phyloP scores from a whole-genome alignment of 2,797 vertebrate genomes.

The Aeoliscus strigatus region DNA sequence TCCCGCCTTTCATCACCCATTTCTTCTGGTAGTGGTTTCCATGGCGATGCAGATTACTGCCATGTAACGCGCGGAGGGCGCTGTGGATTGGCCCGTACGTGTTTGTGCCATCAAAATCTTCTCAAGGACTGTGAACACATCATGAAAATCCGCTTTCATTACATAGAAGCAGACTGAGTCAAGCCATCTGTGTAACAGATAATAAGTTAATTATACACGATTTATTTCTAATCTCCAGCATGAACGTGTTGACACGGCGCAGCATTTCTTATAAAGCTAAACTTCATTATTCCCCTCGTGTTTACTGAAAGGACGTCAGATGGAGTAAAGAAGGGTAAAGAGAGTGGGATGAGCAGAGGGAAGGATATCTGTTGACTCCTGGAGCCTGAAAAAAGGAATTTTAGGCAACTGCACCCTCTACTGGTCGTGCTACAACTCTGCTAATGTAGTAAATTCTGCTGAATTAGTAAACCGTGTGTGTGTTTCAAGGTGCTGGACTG shows the following conservation, averaged over 20 bases:
- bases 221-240: too few relatives aligned
- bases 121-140: constrained; percentile 51
- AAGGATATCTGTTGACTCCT: too few relatives aligned
- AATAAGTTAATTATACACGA: too few relatives aligned
- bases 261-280: too few relatives aligned
- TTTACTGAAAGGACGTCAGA: too few relatives aligned
- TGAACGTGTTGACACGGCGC: too few relatives aligned
- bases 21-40: constrained; percentile 68
- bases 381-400: too few relatives aligned
- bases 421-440: too few relatives aligned
- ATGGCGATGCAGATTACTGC: constrained; percentile 69
- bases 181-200: constrained; percentile 45
- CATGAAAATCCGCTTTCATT: constrained; percentile 38
- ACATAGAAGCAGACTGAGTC: constrained; percentile 25
- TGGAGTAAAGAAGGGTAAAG: too few relatives aligned
- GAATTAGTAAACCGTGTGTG: constrained; percentile 5
- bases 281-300: too few relatives aligned
- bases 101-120: constrained; percentile 55
- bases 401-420: constrained; percentile 49
- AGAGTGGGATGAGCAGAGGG: too few relatives aligned
- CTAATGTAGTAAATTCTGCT: too few relatives aligned
- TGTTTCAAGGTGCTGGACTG: constrained; percentile 88
- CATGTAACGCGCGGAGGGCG: constrained; percentile 59
- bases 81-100: constrained; percentile 25
- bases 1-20: constrained; percentile 46